These are phyloP conservation scores for Pilophorus perplexus DNA, from an alignment of 2,888 invertebrate genomes.

Conservation along the genomic window DNA sequence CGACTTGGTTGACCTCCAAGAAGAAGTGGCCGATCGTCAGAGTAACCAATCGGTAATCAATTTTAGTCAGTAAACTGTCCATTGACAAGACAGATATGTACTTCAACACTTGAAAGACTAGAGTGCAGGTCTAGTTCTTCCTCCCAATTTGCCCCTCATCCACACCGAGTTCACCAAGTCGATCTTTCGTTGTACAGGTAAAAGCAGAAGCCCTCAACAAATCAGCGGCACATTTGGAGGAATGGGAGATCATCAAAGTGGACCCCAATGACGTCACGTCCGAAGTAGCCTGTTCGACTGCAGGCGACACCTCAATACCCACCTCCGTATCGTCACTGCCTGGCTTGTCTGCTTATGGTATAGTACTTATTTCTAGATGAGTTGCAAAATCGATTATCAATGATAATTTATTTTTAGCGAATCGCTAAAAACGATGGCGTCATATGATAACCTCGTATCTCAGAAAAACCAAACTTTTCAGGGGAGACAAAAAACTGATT, in stretches of 20 bases:
- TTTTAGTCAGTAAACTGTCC: not conserved
- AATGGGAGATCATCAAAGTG: slow-evolving; percentile 46
- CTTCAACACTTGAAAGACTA: too few relatives aligned
- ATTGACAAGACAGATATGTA: too few relatives aligned
- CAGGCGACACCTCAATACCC: not conserved
- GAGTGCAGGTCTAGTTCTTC: too few relatives aligned
- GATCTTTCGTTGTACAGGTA: slow-evolving; percentile 7
- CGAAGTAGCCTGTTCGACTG: slow-evolving; percentile 29
- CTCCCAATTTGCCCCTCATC: too few relatives aligned
- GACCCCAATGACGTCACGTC: slow-evolving; percentile 40
- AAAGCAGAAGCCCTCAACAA: slow-evolving; percentile 39
- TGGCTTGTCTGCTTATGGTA: slow-evolving; percentile 22
- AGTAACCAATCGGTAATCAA: slow-evolving; percentile 26
- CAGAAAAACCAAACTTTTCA: too few relatives aligned
- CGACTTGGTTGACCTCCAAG: slow-evolving; percentile 31
- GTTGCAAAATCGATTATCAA: too few relatives aligned
- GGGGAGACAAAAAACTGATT: too few relatives aligned
- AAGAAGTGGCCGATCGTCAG: slow-evolving; percentile 36
- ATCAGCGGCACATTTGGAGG: slow-evolving; percentile 24
- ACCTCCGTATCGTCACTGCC: slow-evolving; percentile 17
- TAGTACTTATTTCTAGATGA: not conserved
- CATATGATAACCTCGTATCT: too few relatives aligned
- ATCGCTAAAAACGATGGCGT: too few relatives aligned
- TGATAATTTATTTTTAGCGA: too few relatives aligned
- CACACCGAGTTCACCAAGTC: not conserved